Percentiles rank a stretch among this genome's conserved stretches.
These are phyloP conservation scores for Aphidius ervi DNA, from an alignment of 1,140 invertebrate species.

Conservation along the genomic window DNA sequence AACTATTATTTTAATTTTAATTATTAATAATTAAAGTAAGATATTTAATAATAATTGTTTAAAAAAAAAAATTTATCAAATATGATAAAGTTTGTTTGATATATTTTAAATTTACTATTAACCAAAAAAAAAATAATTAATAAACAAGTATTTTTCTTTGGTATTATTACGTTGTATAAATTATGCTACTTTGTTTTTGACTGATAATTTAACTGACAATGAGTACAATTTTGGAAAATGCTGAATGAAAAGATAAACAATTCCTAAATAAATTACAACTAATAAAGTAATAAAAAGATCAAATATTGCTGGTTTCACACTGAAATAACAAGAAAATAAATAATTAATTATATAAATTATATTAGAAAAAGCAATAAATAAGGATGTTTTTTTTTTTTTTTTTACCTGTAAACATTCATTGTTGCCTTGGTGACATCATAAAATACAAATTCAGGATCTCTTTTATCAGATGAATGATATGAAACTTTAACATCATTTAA, in stretches of 20 bases:
- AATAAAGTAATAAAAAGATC: slow-evolving; percentile 88
- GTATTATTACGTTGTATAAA: slow-evolving; percentile 12
- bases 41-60: neutral
- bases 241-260: slow-evolving; percentile 79
- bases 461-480: slow-evolving; percentile 68
- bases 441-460: slow-evolving; percentile 91
- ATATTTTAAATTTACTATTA: neutral
- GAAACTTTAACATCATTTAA: slow-evolving; percentile 71
- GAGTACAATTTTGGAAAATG: slow-evolving; percentile 58
- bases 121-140: neutral
- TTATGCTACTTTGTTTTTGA: slow-evolving; percentile 45
- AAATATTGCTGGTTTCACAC: slow-evolving; percentile 96
- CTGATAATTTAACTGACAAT: slow-evolving; percentile 40
- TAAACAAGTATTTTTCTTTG: slow-evolving; percentile 3
- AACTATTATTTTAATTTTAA: too few species aligned
- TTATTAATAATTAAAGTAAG: neutral
- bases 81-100: too few species aligned
- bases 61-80: too few species aligned
- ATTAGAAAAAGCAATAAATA: slow-evolving; percentile 22
- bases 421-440: slow-evolving; percentile 76
- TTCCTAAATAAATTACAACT: slow-evolving; percentile 76
- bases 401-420: slow-evolving; percentile 85
- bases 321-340: slow-evolving; percentile 4
- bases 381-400: neutral
- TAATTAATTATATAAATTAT: slow-evolving; percentile 17